Base-by-base conservation (phyloP, 2,113 vertebrate species). In the Rhinopithecus roxellana region DNA sequence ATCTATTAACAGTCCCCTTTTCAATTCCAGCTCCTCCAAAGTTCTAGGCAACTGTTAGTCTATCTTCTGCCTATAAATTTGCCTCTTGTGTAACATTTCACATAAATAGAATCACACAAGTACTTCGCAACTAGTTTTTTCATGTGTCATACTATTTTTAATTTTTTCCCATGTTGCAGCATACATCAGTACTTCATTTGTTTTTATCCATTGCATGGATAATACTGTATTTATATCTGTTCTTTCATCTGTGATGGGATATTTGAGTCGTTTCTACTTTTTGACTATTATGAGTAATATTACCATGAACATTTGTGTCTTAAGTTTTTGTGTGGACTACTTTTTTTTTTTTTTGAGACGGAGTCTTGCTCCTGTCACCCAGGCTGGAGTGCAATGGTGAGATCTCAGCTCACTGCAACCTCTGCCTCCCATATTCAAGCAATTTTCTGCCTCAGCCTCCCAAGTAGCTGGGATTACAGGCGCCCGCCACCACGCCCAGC, bases 231-330 rank as follows among this genome's bases (percentile, higher is more conserved):
- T 89, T 69, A 89, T 52, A 93, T 70, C 40, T 61, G 50, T 87
- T 32, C 38, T 13, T 75, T 75, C 23, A 77, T 48, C 25, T 90
- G 45, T 79, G 59, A 20, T 55, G 27, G 75, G 48, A 61, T 64
- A 86, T 86, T 93, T 77, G 27, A 50, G 23, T 83, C 87, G 20
- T 82, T 86, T 75, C 50, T 64, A 1, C 48, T 64, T 90, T 79
- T 67, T 94, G 78, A 9, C n/a, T 91, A 12, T 90, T 87, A 57
- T 55, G 27, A 85, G 59, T 84, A 81, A 79, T 35, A 7, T 57
- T 90, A 30, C 50, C 92, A 0, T 92, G 48, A 80, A 92, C 40
- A 52, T 75, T 86, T 81, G 12, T 40, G 11, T 82, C 7, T 25
- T 25, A 80, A 16, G 18, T 94, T 45, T 91, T 85, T 86, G 43